Conservation (phyloP, 2,888 invertebrate species). For the Tribolium freemani region DNA sequence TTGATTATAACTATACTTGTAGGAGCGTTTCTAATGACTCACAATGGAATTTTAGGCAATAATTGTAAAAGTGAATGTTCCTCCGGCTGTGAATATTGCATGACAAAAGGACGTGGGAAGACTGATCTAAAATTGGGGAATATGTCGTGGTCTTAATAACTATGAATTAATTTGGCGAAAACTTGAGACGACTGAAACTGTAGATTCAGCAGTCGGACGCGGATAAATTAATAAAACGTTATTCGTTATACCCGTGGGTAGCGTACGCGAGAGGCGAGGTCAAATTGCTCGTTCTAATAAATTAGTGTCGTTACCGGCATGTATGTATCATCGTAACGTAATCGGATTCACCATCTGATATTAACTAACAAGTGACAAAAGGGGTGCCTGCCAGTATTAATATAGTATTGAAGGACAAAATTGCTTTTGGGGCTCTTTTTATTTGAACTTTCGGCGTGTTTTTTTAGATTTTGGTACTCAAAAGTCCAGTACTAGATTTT, state of each 20-base stretch:
- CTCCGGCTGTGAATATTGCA: no score
- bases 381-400: constrained; percentile 50
- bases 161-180: constrained; percentile 31
- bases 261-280: constrained; percentile 35
- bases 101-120: background rate
- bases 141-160: constrained; percentile 4
- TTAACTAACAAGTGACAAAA: constrained; percentile 57
- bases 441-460: no score
- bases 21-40: no score
- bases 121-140: background rate
- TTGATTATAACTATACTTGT: no score
- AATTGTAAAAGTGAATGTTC: no score
- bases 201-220: constrained; percentile 31
- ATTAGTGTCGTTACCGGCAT: constrained; percentile 43
- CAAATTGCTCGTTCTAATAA: constrained; percentile 46
- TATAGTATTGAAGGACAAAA: constrained; percentile 46
- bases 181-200: constrained; percentile 22
- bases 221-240: constrained; percentile 39
- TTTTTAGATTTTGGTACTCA: no score
- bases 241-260: constrained; percentile 31
- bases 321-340: constrained; percentile 47
- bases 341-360: constrained; percentile 52
- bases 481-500: no score
- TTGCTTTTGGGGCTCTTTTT: no score
- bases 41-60: no score